phyloP scores from a whole-genome alignment of 2,113 vertebrate species.

The Ardeotis arabs region DNA sequence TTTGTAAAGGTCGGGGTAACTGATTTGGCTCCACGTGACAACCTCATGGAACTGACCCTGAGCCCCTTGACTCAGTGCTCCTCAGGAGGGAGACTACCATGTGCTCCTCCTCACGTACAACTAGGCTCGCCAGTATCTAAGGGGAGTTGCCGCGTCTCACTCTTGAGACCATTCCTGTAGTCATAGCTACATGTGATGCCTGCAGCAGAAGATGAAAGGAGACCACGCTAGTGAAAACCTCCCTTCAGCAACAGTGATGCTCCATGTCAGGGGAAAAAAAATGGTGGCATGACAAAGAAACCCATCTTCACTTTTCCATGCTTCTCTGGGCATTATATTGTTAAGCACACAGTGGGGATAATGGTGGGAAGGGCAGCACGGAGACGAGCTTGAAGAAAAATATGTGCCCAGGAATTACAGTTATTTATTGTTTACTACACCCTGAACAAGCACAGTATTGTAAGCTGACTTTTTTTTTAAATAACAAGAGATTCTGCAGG shows the following conservation, averaged over 20 bases:
- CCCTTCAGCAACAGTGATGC: neutral
- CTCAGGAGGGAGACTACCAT: neutral
- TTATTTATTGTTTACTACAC: constrained; percentile 1
- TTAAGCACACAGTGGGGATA: neutral
- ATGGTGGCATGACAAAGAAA: neutral
- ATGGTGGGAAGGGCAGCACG: neutral
- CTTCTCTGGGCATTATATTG: neutral
- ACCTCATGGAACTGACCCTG: neutral
- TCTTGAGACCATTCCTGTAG: neutral
- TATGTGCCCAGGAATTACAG: neutral
- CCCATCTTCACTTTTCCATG: neutral
- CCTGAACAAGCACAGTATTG: neutral
- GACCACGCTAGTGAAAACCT: neutral
- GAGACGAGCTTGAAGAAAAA: neutral
- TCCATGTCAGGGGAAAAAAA: neutral
- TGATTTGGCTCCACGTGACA: neutral
- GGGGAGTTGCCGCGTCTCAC: neutral
- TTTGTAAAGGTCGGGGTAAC: neutral
- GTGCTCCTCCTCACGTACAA: rapidly evolving
- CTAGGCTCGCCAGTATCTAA: neutral
- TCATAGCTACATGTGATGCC: neutral
- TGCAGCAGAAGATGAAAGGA: neutral
- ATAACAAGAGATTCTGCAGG: neutral
- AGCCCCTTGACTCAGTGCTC: neutral
- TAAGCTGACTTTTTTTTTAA: neutral